Evolutionary conservation across 1,140 invertebrate species (phyloP), one percentile per base, ranked within the genome.

Genomic region (Anthonomus grandis): DNA sequence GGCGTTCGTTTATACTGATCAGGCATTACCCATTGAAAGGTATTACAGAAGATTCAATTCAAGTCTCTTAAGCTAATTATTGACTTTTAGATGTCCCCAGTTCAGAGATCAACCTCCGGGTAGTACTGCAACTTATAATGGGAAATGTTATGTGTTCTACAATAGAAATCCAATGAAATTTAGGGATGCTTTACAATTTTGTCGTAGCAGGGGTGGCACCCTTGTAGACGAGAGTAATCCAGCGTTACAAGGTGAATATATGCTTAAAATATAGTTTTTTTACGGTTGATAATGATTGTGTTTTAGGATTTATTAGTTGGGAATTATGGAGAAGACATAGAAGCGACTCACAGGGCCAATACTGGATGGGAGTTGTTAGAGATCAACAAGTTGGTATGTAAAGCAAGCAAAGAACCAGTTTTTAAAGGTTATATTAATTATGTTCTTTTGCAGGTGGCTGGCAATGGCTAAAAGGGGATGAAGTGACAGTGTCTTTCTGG

Each of bases 61-160:
- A 39, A 39, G 9, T 1, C 10, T 13, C 15, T 39, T 12, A 54
- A n/a, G n/a, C 15, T 46, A 2, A 15, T 48, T 37, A 4, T 37
- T 12, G 2, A 17, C 21, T 51, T 39, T 38, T 18, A 53, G 50
- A 24, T 96, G 93, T 74, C 93, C 93, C 1, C 90, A 93, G 60
- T 95, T 95, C 74, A 74, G 92, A 21, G 92, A 95, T 69, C 91
- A 95, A 70, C 91, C 91, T 0, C 90, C 91, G 12, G 93, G 93
- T 10, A 91, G 89, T 23, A 90, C 91, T 0, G 91, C 93, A 1
- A 95, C 93, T 0, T 97, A 96, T 74, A 95, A 95, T 69, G 93
- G 93, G 42, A 95, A 95, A 76, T 97, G 93, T 72, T 97, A 97
- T 70, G 91, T 94, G 57, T 97, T 96, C 76, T 95, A 95, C 75